phyloP scores from a whole-genome alignment of 2,797 vertebrate species.

The Protosalanx chinensis region DNA sequence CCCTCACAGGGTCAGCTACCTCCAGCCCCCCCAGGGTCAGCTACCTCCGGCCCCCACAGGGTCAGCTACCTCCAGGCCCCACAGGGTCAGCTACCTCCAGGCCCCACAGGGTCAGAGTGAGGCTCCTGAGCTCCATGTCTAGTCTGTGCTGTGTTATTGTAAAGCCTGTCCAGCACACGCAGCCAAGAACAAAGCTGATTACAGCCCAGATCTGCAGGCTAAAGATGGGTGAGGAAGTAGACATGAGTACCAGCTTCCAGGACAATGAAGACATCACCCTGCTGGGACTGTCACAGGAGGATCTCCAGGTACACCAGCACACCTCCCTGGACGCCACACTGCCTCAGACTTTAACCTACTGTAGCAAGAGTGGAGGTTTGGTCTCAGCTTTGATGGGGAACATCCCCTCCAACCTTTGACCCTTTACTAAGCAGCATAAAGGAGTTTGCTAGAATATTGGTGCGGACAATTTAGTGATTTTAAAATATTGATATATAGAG shows the following conservation, averaged over 20 bases:
- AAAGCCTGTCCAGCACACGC: slow-evolving; percentile 15
- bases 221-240: slow-evolving; percentile 12
- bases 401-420: too few relatives aligned
- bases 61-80: background rate
- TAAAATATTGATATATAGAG: too few relatives aligned
- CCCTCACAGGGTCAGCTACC: background rate
- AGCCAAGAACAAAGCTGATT: slow-evolving; percentile 38
- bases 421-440: too few relatives aligned
- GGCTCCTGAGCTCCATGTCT: background rate
- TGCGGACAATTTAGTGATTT: too few relatives aligned
- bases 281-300: background rate
- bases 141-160: slow-evolving; percentile 17
- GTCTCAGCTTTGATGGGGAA: too few relatives aligned
- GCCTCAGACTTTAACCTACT: background rate
- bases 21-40: too few relatives aligned
- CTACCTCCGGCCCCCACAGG: too few relatives aligned
- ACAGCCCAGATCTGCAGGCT: slow-evolving; percentile 20
- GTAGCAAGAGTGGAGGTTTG: too few relatives aligned
- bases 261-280: slow-evolving; percentile 12
- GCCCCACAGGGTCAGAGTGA: slow-evolving; percentile 5
- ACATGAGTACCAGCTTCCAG: slow-evolving; percentile 16
- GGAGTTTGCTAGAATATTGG: too few relatives aligned
- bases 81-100: slow-evolving; percentile 2
- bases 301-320: background rate
- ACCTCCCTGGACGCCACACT: background rate